phyloP scores from a whole-genome alignment of 2,797 vertebrate species.

The Intellagama lesueurii region DNA sequence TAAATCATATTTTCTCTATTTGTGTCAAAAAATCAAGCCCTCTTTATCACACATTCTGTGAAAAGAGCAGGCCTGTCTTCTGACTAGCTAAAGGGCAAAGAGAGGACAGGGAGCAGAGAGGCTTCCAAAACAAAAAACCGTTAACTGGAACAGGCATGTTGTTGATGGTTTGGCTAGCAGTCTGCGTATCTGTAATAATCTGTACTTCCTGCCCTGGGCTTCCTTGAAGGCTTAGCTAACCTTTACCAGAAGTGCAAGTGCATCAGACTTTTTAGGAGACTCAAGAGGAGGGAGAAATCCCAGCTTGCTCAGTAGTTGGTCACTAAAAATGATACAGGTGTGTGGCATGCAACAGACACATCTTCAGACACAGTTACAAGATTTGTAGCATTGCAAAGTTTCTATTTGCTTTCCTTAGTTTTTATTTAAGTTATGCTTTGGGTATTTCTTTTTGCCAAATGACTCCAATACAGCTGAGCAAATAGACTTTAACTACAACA shows the following conservation, averaged over 20 bases:
- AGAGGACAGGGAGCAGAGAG: slow-evolving; percentile 46
- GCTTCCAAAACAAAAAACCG: slow-evolving; percentile 54
- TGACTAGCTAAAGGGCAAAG: slow-evolving; percentile 49
- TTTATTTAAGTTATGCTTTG: not conserved
- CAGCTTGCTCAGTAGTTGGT: not conserved
- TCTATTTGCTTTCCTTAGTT: not conserved
- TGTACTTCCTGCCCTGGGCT: slow-evolving; percentile 49
- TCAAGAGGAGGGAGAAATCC: slow-evolving; percentile 12
- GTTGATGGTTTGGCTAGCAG: slow-evolving; percentile 46
- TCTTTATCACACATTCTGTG: slow-evolving; percentile 36
- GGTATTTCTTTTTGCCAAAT: slow-evolving; percentile 29
- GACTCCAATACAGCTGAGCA: not conserved
- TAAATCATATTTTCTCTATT: not conserved
- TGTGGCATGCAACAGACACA: not conserved
- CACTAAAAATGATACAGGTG: not conserved
- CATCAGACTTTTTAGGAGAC: slow-evolving; percentile 19
- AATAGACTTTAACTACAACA: not conserved
- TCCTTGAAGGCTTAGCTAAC: slow-evolving; percentile 58
- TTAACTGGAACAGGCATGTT: slow-evolving; percentile 50
- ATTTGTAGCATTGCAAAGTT: slow-evolving; percentile 4
- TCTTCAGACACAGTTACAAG: not conserved
- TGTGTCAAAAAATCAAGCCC: slow-evolving; percentile 22
- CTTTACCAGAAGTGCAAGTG: slow-evolving; percentile 31
- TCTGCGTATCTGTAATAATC: slow-evolving; percentile 38
- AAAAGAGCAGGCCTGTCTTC: slow-evolving; percentile 58